Evolutionary conservation across 1,140 invertebrate genomes (phyloP).

Genomic region (Triops longicaudatus): DNA sequence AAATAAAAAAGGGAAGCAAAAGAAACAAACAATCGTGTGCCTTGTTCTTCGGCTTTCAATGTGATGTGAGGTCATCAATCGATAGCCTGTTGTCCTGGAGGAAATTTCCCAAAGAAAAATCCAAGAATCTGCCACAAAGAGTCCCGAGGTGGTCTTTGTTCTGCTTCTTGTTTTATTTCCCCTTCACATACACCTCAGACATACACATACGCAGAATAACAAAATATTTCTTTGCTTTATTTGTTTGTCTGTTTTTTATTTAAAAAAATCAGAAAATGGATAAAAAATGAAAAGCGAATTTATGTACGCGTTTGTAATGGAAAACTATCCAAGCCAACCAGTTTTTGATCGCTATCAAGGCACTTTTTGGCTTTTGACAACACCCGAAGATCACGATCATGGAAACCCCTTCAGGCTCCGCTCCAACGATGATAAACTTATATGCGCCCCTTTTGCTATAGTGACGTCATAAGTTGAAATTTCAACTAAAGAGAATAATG

Average conservation of each 20-base stretch:
- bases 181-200: background rate
- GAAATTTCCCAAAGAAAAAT: background rate
- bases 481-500: too few species aligned
- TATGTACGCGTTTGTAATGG: background rate
- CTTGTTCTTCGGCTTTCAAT: constrained; percentile 2
- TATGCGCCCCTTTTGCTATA: too few species aligned
- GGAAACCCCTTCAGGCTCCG: too few species aligned
- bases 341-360: background rate
- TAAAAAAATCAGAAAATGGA: background rate
- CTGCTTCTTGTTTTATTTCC: background rate
- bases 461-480: too few species aligned
- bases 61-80: constrained; percentile 14
- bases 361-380: background rate
- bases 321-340: background rate
- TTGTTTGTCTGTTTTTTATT: too few species aligned
- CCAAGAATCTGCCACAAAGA: background rate
- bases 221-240: too few species aligned
- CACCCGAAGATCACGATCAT: too few species aligned
- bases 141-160: background rate
- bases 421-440: too few species aligned
- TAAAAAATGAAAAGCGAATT: background rate
- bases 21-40: background rate
- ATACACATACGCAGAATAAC: too few species aligned
- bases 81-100: background rate
- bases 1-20: background rate